These are phyloP conservation scores for Gambusia holbrooki DNA, from an alignment of 2,113 vertebrate genomes.

Conservation along the genomic window DNA sequence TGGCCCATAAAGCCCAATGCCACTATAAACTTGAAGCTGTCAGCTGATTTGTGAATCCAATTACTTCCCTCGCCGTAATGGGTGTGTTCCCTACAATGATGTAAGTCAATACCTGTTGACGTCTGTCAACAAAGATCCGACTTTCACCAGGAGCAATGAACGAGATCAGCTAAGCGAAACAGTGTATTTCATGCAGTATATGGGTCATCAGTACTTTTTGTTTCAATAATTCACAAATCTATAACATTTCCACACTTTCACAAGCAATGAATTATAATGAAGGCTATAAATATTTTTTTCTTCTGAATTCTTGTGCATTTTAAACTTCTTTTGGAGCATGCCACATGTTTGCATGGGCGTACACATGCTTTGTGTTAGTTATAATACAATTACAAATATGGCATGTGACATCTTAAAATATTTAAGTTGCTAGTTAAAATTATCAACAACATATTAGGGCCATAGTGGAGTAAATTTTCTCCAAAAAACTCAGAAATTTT, in stretches of 20 bases:
- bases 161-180: neutral
- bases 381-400: no score
- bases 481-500: no score
- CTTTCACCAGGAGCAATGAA: conserved; percentile 7
- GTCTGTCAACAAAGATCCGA: conserved; percentile 59
- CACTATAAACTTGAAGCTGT: conserved; percentile 72
- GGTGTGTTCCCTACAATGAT: conserved; percentile 74
- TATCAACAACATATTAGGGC: no score
- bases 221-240: neutral
- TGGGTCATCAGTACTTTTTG: neutral
- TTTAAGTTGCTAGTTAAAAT: no score
- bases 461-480: no score
- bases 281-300: no score
- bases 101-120: conserved; percentile 65
- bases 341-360: no score
- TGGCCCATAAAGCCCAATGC: conserved; percentile 68
- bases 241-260: neutral
- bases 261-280: neutral
- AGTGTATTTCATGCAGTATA: neutral
- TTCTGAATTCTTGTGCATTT: no score
- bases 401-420: no score
- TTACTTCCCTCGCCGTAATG: conserved; percentile 74
- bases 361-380: no score
- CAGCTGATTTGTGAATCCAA: conserved; percentile 82
- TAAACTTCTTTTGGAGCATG: no score